phyloP scores from a whole-genome alignment of 2,888 invertebrate genomes.

The Tenthredo amoena region DNA sequence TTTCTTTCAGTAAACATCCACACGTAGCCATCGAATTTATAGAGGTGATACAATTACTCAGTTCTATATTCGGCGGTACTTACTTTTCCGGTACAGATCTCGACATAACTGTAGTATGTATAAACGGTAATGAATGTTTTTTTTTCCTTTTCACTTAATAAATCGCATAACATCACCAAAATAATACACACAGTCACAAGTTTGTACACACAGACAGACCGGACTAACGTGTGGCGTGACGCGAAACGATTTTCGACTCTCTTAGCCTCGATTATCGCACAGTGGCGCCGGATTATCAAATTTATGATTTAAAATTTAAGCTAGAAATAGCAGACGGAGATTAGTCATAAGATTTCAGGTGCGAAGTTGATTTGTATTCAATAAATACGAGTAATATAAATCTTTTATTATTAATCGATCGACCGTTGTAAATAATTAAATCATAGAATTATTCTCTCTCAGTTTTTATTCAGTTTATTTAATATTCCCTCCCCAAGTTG shows the following conservation, averaged over 20 bases:
- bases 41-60: not conserved
- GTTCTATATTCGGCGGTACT: slow-evolving; percentile 55
- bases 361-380: not conserved
- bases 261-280: slow-evolving; percentile 13
- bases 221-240: slow-evolving; percentile 3
- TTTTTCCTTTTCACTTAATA: slow-evolving; percentile 54
- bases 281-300: slow-evolving; percentile 11
- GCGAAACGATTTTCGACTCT: slow-evolving; percentile 38
- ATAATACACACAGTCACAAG: slow-evolving; percentile 58
- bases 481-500: slow-evolving; percentile 5
- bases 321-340: not conserved
- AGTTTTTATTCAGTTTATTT: not conserved
- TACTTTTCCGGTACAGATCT: slow-evolving; percentile 69
- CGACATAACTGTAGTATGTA: slow-evolving; percentile 61
- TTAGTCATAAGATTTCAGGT: not conserved
- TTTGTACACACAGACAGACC: slow-evolving; percentile 50
- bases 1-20: slow-evolving; percentile 51
- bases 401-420: not conserved
- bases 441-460: not conserved
- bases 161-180: slow-evolving; percentile 57
- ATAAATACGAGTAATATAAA: not conserved
- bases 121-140: not conserved
- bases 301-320: not conserved
- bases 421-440: not conserved
- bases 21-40: not conserved